Conservation (phyloP, 2,888 invertebrate genomes). For the Chaetoderma sp. region DNA sequence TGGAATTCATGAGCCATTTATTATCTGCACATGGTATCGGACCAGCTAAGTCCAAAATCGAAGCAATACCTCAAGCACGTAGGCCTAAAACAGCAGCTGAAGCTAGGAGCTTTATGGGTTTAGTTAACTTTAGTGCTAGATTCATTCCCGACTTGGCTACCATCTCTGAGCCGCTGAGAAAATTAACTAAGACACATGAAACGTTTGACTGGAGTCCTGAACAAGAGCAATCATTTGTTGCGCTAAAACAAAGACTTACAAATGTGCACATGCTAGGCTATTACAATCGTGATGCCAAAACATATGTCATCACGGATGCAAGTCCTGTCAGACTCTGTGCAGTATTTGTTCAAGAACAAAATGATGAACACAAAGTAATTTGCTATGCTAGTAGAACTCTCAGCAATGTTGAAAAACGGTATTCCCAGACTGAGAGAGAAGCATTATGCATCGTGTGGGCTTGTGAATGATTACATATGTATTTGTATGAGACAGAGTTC, state of each 20-base stretch:
- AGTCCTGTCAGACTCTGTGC: constrained; percentile 28
- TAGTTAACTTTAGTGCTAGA: constrained; percentile 15
- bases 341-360: constrained; percentile 30
- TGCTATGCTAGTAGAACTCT: constrained; percentile 29
- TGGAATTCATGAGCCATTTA: constrained; percentile 20
- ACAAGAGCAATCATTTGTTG: constrained; percentile 15
- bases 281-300: constrained; percentile 8
- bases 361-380: constrained; percentile 23
- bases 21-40: constrained; percentile 17
- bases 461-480: constrained; percentile 13
- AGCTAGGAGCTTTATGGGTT: constrained; percentile 19
- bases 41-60: constrained; percentile 15
- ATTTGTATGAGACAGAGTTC: constrained; percentile 9
- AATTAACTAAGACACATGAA: neutral
- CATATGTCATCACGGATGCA: constrained; percentile 27
- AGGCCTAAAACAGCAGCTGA: constrained; percentile 18
- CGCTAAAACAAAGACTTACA: constrained; percentile 12
- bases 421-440: constrained; percentile 37
- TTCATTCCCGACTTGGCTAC: constrained; percentile 20
- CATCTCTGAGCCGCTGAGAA: constrained; percentile 16
- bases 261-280: constrained; percentile 18
- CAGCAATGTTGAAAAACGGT: constrained; percentile 26
- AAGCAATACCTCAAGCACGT: constrained; percentile 17
- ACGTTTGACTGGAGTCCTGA: neutral
- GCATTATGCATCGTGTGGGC: constrained; percentile 28